A percentile compares a stretch with the other conserved stretches of the same genome.
These are phyloP conservation scores for Lasioglossum marginatum DNA, from an alignment of 2,888 invertebrate species.

Conservation along the genomic window DNA sequence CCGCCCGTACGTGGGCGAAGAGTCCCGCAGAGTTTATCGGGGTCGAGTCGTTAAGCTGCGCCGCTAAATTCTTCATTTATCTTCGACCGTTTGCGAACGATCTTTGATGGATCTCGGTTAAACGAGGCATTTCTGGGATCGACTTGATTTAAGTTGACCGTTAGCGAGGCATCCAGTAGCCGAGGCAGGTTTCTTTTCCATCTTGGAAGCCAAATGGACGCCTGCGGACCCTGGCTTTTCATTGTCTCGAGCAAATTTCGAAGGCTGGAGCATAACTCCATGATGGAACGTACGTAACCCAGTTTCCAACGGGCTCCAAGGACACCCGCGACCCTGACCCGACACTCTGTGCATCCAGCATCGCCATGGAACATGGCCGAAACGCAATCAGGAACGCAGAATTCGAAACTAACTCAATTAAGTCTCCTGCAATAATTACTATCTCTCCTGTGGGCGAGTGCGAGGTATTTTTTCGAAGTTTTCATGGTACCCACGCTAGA, in stretches of 20 bases:
- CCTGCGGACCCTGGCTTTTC: neutral
- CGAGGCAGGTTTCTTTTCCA: neutral
- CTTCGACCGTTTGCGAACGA: neutral
- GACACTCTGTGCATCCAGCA: neutral
- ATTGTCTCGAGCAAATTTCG: neutral
- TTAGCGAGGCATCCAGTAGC: neutral
- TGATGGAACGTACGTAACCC: slow-evolving; percentile 1
- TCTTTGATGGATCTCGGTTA: neutral
- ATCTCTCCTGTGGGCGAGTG: neutral
- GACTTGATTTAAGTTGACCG: neutral
- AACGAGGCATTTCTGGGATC: neutral
- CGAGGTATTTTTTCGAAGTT: neutral
- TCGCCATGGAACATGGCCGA: neutral
- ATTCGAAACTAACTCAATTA: neutral
- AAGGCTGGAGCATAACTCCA: neutral
- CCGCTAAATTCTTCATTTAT: slow-evolving; percentile 2
- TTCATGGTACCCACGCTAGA: neutral
- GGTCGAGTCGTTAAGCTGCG: neutral
- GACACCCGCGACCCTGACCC: neutral
- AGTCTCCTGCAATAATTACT: neutral
- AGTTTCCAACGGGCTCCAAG: neutral
- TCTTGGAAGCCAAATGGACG: neutral
- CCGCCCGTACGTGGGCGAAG: neutral
- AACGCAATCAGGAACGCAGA: neutral
- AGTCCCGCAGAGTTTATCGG: neutral